Conservation (phyloP, 2,888 invertebrate species). For the Zaprionus lineosus region DNA sequence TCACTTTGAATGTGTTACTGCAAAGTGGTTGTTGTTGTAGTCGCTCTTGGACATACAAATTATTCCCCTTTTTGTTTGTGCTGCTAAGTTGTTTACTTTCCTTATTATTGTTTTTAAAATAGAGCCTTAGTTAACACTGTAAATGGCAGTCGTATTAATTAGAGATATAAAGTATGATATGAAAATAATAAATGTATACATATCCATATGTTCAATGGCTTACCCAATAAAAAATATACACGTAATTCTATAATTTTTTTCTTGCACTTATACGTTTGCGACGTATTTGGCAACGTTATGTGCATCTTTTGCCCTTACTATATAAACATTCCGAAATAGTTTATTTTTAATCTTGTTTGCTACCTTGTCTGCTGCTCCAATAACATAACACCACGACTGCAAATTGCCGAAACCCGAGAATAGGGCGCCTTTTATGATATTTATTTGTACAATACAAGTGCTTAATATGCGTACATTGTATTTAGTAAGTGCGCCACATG, state of each 20-base stretch:
- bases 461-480: slow-evolving; percentile 18
- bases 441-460: slow-evolving; percentile 1
- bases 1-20: slow-evolving; percentile 80
- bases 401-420: slow-evolving; percentile 44
- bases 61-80: slow-evolving; percentile 50
- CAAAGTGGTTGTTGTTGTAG: slow-evolving; percentile 40
- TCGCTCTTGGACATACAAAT: slow-evolving; percentile 29
- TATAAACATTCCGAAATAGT: slow-evolving; percentile 42
- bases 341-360: slow-evolving; percentile 69
- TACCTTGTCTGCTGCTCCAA: slow-evolving; percentile 61
- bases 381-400: slow-evolving; percentile 74
- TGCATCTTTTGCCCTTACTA: slow-evolving; percentile 38
- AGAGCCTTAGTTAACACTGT: slow-evolving; percentile 43
- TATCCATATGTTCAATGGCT: slow-evolving; percentile 4
- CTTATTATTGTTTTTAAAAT: slow-evolving; percentile 38
- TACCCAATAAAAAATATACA: slow-evolving; percentile 19
- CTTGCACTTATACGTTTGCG: slow-evolving; percentile 36
- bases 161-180: slow-evolving; percentile 9
- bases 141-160: slow-evolving; percentile 12
- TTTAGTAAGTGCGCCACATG: slow-evolving; percentile 8
- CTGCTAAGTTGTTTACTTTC: slow-evolving; percentile 39
- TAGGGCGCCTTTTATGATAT: slow-evolving; percentile 13
- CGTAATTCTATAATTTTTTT: slow-evolving; percentile 30
- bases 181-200: slow-evolving; percentile 1
- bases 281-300: slow-evolving; percentile 18